phyloP scores from a whole-genome alignment of 2,113 vertebrate species.

The Pachypanchax playfairii region DNA sequence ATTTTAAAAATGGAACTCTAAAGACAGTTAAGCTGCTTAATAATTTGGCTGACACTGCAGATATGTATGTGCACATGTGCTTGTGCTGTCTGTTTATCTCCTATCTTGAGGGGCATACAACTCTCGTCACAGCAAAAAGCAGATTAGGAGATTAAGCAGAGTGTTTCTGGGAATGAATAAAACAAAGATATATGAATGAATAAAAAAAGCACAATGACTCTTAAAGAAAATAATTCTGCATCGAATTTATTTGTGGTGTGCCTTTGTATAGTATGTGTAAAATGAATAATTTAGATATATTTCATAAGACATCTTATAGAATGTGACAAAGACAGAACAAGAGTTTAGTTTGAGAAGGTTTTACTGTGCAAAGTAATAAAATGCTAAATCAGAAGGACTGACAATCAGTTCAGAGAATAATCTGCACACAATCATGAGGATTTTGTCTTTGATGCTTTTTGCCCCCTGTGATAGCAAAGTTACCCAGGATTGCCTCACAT shows the following conservation, averaged over 20 bases:
- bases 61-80: constrained; percentile 1
- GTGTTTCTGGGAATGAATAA: constrained; percentile 49
- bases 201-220: constrained; percentile 24
- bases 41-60: constrained; percentile 58
- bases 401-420: constrained; percentile 53
- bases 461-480: constrained; percentile 45
- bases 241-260: constrained; percentile 6
- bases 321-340: neutral
- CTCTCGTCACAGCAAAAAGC: constrained; percentile 64
- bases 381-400: constrained; percentile 49
- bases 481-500: constrained; percentile 33
- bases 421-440: constrained; percentile 61
- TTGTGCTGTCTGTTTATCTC: constrained; percentile 26
- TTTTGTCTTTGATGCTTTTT: constrained; percentile 40
- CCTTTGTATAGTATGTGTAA: neutral
- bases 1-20: constrained; percentile 67
- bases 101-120: constrained; percentile 51
- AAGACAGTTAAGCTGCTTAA: constrained; percentile 71
- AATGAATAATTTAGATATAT: constrained; percentile 1
- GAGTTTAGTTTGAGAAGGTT: constrained; percentile 21
- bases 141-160: constrained; percentile 78
- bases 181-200: constrained; percentile 39
- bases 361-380: constrained; percentile 34
- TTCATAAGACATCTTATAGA: constrained; percentile 8
- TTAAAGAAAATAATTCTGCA: constrained; percentile 27